Conservation (phyloP, 1,140 invertebrate genomes). For the Micrasema longulum region DNA sequence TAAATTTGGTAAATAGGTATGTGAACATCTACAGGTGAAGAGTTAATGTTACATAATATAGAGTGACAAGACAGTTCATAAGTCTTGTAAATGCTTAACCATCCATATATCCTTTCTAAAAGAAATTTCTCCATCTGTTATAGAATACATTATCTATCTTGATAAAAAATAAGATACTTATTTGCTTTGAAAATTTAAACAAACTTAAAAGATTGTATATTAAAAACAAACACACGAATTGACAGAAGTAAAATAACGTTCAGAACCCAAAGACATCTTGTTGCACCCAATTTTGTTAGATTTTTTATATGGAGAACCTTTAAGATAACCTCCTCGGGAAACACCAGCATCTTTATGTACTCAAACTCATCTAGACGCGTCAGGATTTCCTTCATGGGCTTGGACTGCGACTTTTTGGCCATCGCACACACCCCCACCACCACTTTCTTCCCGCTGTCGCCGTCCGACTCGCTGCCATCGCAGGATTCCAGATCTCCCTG, state of each 20-base stretch:
- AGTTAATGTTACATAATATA: no score
- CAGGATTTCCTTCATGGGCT: constrained; percentile 98
- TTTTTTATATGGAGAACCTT: constrained; percentile 71
- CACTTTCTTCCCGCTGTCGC: constrained; percentile 83
- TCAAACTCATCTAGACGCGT: constrained; percentile 95
- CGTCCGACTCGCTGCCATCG: constrained; percentile 71
- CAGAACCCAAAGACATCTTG: constrained; percentile 42
- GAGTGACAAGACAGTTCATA: no score
- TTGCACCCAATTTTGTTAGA: constrained; percentile 54
- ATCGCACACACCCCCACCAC: constrained; percentile 97
- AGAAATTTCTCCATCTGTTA: no score
- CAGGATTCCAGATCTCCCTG: constrained; percentile 81
- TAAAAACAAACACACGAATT: constrained; percentile 13
- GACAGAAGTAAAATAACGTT: constrained; percentile 7
- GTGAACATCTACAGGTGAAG: no score
- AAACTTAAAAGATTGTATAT: neutral
- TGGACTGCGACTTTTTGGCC: constrained; percentile 98
- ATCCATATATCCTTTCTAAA: no score
- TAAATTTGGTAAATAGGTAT: no score
- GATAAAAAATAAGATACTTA: no score
- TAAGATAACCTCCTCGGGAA: constrained; percentile 94
- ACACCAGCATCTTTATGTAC: constrained; percentile 93
- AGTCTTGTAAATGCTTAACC: no score
- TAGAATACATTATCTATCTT: no score
- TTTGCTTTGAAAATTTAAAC: no score